Evolutionary conservation across 2,888 invertebrate genomes (phyloP).

Genomic region (Pristionchus maxplancki): DNA sequence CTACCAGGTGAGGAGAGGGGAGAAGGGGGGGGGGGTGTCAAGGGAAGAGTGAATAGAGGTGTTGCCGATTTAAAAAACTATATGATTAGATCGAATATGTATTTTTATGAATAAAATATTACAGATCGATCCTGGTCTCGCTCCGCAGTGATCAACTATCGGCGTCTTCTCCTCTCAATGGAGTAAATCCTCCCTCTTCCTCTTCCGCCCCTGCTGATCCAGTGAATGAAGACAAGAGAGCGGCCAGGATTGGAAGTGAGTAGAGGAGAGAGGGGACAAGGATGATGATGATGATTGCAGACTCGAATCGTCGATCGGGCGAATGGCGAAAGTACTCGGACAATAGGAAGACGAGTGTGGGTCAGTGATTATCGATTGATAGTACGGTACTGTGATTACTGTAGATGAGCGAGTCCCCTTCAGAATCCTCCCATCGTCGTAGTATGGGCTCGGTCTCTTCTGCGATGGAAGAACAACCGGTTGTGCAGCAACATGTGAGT

Average conservation of each 20-base stretch:
- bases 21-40: no score
- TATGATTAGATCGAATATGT: no score
- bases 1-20: conserved; percentile 59
- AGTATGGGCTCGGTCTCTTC: conserved; percentile 43
- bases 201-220: conserved; percentile 50
- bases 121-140: conserved; percentile 57
- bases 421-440: conserved; percentile 43
- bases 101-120: neutral
- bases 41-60: no score
- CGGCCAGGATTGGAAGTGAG: conserved; percentile 40
- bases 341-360: conserved; percentile 54
- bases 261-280: neutral
- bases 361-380: conserved; percentile 30
- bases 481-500: neutral
- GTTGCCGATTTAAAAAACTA: no score
- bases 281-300: neutral
- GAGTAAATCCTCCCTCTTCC: conserved; percentile 10
- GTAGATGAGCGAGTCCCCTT: neutral
- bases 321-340: conserved; percentile 53
- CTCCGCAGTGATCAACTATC: conserved; percentile 56
- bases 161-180: conserved; percentile 27
- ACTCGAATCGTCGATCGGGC: conserved; percentile 36
- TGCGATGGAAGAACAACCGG: conserved; percentile 8
- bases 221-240: conserved; percentile 49
- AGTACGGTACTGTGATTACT: neutral